These are phyloP conservation scores for Hepsetus odoe DNA, from an alignment of 2,113 vertebrate genomes.

Conservation along the genomic window DNA sequence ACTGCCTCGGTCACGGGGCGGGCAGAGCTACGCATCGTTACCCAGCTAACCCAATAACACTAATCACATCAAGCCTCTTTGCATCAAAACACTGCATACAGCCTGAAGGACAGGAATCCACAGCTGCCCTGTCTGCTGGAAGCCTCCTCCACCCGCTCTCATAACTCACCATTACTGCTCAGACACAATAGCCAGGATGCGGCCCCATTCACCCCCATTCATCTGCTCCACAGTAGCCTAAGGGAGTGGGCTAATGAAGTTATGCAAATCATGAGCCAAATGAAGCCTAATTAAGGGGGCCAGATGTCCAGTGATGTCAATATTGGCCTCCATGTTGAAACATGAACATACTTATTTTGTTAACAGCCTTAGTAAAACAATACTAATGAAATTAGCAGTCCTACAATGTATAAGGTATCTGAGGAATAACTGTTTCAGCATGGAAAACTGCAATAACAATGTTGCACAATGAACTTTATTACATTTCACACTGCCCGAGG, in stretches of 20 bases:
- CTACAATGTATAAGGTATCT: neutral
- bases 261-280: neutral
- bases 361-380: neutral
- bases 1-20: neutral
- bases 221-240: neutral
- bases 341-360: neutral
- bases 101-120: neutral
- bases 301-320: neutral
- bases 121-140: neutral
- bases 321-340: neutral
- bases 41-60: conserved; percentile 8
- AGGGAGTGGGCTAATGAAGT: neutral
- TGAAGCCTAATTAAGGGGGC: neutral
- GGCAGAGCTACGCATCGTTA: neutral
- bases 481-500: too few relatives aligned
- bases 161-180: conserved; percentile 9
- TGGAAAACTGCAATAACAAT: neutral
- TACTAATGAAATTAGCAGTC: neutral
- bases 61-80: neutral
- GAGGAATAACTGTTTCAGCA: neutral
- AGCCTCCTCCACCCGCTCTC: neutral
- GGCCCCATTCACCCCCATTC: neutral
- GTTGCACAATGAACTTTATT: too few relatives aligned
- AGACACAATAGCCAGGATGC: neutral
- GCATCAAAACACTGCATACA: neutral